A percentile compares a stretch with the other conserved stretches of the same genome.
Evolutionary conservation across 1,140 invertebrate genomes (phyloP).

Genomic region (Drosophila lowei): DNA sequence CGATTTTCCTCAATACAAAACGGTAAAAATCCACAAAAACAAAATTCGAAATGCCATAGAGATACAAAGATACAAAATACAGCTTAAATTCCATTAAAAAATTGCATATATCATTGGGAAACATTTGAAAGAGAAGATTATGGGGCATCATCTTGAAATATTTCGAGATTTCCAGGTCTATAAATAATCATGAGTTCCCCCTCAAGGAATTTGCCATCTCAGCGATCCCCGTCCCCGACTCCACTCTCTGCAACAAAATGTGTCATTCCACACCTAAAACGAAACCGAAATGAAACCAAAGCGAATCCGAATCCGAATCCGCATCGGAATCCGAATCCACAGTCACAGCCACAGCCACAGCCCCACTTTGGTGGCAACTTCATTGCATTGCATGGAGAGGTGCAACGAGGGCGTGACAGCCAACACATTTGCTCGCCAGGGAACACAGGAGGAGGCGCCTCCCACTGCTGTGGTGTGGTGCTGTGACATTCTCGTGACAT

Average conservation of each 20-base stretch:
- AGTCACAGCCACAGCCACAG: conserved; percentile 4
- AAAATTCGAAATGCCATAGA: too few species aligned
- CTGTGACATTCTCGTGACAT: conserved; percentile 39
- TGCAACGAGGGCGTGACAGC: conserved; percentile 12
- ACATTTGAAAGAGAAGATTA: too few species aligned
- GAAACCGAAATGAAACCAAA: conserved; percentile 3
- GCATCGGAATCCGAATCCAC: too few species aligned
- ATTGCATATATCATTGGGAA: too few species aligned
- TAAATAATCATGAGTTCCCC: conserved; percentile 19
- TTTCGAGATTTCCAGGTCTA: background rate
- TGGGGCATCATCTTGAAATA: too few species aligned
- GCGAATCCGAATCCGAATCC: too few species aligned
- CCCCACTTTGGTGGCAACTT: conserved; percentile 3
- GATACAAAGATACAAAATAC: too few species aligned
- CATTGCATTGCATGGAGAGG: conserved; percentile 29
- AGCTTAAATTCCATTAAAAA: too few species aligned
- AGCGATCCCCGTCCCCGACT: background rate
- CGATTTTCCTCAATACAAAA: background rate
- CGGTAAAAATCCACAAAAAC: background rate
- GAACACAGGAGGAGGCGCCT: conserved; percentile 3
- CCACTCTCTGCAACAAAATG: background rate
- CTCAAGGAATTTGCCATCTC: conserved; percentile 6
- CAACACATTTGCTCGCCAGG: too few species aligned
- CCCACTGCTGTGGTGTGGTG: background rate
- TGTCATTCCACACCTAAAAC: conserved; percentile 22